Evolutionary conservation across 2,888 invertebrate species (phyloP), one percentile per base, ranked within the genome.

Genomic region (Xylophagus ater): DNA sequence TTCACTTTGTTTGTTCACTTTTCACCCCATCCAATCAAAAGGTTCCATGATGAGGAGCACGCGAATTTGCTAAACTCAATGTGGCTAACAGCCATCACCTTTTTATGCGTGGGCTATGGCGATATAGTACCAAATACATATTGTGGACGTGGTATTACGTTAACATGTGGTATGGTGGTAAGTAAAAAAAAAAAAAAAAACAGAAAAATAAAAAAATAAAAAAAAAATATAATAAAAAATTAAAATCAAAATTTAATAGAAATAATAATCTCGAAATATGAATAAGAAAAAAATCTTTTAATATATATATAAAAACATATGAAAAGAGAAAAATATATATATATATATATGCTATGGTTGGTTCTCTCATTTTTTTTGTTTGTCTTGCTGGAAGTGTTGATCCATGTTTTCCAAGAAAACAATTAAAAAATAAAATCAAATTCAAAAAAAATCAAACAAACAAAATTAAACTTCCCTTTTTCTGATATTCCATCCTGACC

Each of bases 51-150:
- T 69, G 88, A 88, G 70, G 90, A 92, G 71, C 94, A 96, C 74
- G 92, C 90, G 66, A 96, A 96, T 77, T 83, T 96, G 67, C 79
- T 92, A 70, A 97, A 97, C 76, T 89, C 97, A 66, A 93, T 98
- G 90, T 98, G 97, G 97, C 82, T 98, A 73, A 96, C 97, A 65
- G 94, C 97, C 69, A 97, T 98, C 68, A 98, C 98, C 59, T 98
- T 99, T 77, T 84, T 99, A 65, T 94, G 96, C 73, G 94, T 99
- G 60, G 98, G 98, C 66, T 98, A 97, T 71, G 98, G 97, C 56
- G 98, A 94, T 73, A 93, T 96, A 63, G 97, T 98, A 62, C 98
- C 97, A 65, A 97, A 97, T 74, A 98, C 98, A 52, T 97, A 97
- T 75, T 98, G 97, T 76, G 98, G 98, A 62, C 78, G 97, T 65